Evolutionary conservation across 2,113 vertebrate species (phyloP).

Genomic region (Odontophorus gujanensis): DNA sequence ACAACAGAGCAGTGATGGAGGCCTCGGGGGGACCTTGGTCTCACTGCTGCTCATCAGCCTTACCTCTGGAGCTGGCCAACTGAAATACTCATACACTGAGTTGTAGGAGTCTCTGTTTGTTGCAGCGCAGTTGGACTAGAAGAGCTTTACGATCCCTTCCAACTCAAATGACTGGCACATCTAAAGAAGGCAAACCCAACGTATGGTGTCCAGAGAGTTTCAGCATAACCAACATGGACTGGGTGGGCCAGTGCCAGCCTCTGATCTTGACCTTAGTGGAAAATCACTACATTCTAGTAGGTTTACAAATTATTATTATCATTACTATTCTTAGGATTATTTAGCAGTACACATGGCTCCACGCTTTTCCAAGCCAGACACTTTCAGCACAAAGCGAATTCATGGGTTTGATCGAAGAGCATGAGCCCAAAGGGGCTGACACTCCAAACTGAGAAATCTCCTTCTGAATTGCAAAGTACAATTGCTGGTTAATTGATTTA

Average conservation of each 20-base stretch:
- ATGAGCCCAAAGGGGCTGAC: background rate
- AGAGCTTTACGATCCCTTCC: too few species aligned
- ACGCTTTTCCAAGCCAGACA: background rate
- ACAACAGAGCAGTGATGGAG: too few species aligned
- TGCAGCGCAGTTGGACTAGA: too few species aligned
- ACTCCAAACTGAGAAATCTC: background rate
- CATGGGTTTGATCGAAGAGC: background rate
- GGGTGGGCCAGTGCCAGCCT: background rate
- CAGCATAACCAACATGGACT: background rate
- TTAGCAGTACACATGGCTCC: background rate
- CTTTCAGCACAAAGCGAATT: background rate
- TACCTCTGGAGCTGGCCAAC: background rate
- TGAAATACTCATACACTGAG: background rate
- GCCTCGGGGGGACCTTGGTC: background rate
- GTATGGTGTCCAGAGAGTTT: rapidly evolving
- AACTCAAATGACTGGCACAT: too few species aligned
- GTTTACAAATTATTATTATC: background rate
- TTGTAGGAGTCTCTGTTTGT: too few species aligned
- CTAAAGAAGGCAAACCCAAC: background rate
- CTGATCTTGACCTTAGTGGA: background rate
- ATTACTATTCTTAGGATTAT: background rate
- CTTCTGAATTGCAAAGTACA: background rate
- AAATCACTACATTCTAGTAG: background rate
- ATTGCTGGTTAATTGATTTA: background rate
- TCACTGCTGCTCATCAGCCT: background rate